Evolutionary conservation across 1,140 invertebrate genomes (phyloP).

Genomic region (Drosophila sproati): DNA sequence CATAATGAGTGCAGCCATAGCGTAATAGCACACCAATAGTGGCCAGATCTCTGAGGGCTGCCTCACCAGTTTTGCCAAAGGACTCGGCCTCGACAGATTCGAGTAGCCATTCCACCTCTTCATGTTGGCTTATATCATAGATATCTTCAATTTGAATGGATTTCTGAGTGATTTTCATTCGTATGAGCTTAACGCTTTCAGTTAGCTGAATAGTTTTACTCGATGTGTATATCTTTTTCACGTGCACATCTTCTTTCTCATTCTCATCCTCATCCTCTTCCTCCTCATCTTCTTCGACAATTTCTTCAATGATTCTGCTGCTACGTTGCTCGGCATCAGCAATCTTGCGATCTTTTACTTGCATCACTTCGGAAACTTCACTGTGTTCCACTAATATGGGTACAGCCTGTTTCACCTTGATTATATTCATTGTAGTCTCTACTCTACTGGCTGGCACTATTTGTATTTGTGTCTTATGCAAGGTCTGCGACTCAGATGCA

Average conservation of each 20-base stretch:
- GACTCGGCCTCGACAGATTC: conserved; percentile 90
- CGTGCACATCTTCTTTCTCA: conserved; percentile 44
- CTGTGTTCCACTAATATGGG: conserved; percentile 85
- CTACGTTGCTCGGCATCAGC: conserved; percentile 61
- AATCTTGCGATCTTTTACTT: conserved; percentile 76
- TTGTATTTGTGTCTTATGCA: conserved; percentile 63
- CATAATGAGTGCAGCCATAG: conserved; percentile 90
- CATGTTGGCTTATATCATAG: conserved; percentile 72
- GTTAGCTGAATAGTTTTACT: conserved; percentile 66
- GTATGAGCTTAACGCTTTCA: conserved; percentile 73
- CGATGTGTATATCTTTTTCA: conserved; percentile 49
- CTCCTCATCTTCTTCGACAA: conserved; percentile 68
- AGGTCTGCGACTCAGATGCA: conserved; percentile 32
- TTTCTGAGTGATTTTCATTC: conserved; percentile 79
- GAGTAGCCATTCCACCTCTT: conserved; percentile 90
- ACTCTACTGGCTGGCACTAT: conserved; percentile 65
- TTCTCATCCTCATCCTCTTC: conserved; percentile 67
- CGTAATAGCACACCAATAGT: conserved; percentile 91
- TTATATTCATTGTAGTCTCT: conserved; percentile 75
- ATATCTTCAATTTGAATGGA: conserved; percentile 75
- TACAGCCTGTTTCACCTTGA: conserved; percentile 72
- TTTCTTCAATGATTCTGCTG: conserved; percentile 80
- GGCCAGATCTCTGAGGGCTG: conserved; percentile 91
- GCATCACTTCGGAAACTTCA: conserved; percentile 84
- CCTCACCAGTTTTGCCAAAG: conserved; percentile 91